Base-by-base conservation (phyloP, 2,797 vertebrate genomes). In the Myoxocephalus aenaeus region DNA sequence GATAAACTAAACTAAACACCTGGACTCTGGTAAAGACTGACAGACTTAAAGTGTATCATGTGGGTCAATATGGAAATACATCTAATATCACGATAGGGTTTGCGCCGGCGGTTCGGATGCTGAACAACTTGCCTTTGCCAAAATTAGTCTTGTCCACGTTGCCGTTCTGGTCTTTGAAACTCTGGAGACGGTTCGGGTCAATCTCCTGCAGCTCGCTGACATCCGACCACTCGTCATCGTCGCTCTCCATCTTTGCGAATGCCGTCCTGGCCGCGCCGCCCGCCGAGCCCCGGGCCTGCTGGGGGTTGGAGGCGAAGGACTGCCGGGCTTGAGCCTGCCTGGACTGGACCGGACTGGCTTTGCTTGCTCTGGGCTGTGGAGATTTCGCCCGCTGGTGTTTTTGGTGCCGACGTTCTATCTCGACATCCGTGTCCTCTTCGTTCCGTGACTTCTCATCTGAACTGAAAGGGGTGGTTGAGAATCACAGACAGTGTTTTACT, bases 181-280 rank as follows among this genome's bases (percentile, higher is more conserved):
- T 81, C 69, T 89, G 85, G 2, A 93, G 86, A 63, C 77, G 82
- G 42, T 78, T 82, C 1, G 78, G 78, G 51, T 89, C 62, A 32
- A 95, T 92, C 90, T 96, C 94, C 66, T 92, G 88, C 80, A 95
- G 85, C 86, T 95, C 94, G 7, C 94, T 95, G 80, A 90, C 87
- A 0, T 94, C 93, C 0, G 92, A 93, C 93, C 91, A 94, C 0
- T 93, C 92, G 0, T 85, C 62, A 5, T 64, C 62, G 1, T 89
- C 84, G 1, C 90, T 94, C 53, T 92, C 90, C 27, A 80, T 17
- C 34, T 83, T 81, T 5, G 71, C 74, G 22, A 83, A 74, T 0
- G 73, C n/a, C 0, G 83, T 89, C 76, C 71, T 85, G 34, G 65
- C 80, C 12, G 71, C 62, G 0, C 27, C 64, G 5, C 75, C 65